Percentiles rank a stretch among this genome's conserved stretches.
Evolutionary conservation across 2,888 invertebrate genomes (phyloP).

Genomic region (Gastrophysa polygoni): DNA sequence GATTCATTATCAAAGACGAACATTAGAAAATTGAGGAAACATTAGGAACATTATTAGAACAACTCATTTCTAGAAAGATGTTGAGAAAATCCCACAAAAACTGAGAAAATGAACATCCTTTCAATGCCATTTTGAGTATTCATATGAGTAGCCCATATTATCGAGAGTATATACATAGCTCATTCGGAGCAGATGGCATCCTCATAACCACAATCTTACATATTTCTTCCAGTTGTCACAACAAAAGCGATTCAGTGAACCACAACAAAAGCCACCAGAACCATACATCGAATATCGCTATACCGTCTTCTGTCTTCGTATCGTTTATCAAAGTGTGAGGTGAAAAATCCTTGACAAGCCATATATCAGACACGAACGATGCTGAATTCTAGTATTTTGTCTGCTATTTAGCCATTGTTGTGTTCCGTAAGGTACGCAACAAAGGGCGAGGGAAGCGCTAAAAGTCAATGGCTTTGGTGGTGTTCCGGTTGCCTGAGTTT

Average conservation of each 20-base stretch:
- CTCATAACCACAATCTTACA: slow-evolving; percentile 24
- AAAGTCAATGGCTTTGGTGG: slow-evolving; percentile 46
- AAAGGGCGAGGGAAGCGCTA: slow-evolving; percentile 44
- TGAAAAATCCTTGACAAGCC: slow-evolving; percentile 42
- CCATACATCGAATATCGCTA: slow-evolving; percentile 26
- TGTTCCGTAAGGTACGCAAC: slow-evolving; percentile 29
- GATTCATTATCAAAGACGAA: no score
- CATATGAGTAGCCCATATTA: no score
- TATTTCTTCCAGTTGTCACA: slow-evolving; percentile 39
- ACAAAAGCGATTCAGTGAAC: slow-evolving; percentile 37
- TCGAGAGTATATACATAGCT: background rate
- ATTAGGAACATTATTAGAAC: no score
- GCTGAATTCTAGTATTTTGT: slow-evolving; percentile 48
- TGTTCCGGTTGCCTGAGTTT: slow-evolving; percentile 44
- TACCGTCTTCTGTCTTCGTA: slow-evolving; percentile 21
- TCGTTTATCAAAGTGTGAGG: slow-evolving; percentile 25
- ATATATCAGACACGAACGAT: slow-evolving; percentile 48
- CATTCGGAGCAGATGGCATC: slow-evolving; percentile 30
- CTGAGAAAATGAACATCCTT: no score
- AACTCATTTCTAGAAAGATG: no score
- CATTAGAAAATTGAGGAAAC: no score
- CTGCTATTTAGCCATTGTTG: slow-evolving; percentile 49
- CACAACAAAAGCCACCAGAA: slow-evolving; percentile 25
- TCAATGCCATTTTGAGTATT: no score
- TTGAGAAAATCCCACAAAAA: no score